These are phyloP conservation scores for Hemiscyllium ocellatum DNA, from an alignment of 2,113 vertebrate species.

Conservation along the genomic window DNA sequence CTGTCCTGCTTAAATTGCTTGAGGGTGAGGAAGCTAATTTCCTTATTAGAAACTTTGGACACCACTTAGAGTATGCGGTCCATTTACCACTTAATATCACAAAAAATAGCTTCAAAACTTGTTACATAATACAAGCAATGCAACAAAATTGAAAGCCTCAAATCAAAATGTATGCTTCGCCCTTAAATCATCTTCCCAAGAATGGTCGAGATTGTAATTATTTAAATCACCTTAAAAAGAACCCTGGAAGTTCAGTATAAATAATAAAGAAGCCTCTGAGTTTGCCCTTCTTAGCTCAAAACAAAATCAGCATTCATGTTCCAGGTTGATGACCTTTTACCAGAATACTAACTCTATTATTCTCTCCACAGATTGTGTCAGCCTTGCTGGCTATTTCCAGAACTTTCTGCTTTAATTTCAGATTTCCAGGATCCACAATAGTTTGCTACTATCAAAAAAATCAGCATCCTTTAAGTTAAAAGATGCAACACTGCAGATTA, in stretches of 20 bases:
- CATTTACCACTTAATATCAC: not conserved
- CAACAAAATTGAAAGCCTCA: not conserved
- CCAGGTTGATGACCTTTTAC: not conserved
- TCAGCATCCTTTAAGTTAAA: not conserved
- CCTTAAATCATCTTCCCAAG: not conserved
- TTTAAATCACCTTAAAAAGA: not conserved
- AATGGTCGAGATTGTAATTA: not conserved
- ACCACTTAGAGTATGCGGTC: not conserved
- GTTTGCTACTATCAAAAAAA: not conserved
- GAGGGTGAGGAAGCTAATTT: slow-evolving; percentile 26
- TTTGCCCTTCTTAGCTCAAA: not conserved
- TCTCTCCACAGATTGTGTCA: not conserved
- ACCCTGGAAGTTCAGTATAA: not conserved
- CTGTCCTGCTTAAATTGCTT: slow-evolving; percentile 24
- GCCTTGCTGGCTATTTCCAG: not conserved
- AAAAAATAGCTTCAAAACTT: not conserved
- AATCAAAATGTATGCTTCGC: not conserved
- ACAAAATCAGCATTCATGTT: not conserved
- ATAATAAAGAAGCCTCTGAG: not conserved
- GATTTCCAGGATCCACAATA: not conserved
- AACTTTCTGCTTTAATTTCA: not conserved
- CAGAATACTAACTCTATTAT: not conserved
- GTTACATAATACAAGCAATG: not conserved
- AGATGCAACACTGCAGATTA: not conserved
- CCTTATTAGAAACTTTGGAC: slow-evolving; percentile 18